Evolutionary conservation across 2,113 vertebrate species (phyloP).

Genomic region (Phoxinus phoxinus): DNA sequence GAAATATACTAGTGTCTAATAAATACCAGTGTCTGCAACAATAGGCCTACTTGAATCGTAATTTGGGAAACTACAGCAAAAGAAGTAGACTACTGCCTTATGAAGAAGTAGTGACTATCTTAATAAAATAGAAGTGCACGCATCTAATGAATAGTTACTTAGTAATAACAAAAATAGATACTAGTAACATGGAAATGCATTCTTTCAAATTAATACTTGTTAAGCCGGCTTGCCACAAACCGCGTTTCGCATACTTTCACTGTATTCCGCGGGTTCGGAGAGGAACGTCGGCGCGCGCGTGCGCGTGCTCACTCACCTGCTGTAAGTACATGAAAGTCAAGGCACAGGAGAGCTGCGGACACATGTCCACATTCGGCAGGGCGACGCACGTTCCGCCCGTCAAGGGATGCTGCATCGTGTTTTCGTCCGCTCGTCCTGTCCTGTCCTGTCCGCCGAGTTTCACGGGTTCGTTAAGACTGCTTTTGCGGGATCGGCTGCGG

Average conservation of each 20-base stretch:
- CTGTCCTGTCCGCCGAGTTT: conserved; percentile 71
- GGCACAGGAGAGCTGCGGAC: conserved; percentile 96
- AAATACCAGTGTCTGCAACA: background rate
- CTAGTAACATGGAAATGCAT: background rate
- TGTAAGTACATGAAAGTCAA: conserved; percentile 99
- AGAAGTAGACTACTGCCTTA: too few species aligned
- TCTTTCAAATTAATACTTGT: background rate
- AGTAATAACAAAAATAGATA: background rate
- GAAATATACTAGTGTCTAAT: background rate
- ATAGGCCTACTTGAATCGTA: background rate
- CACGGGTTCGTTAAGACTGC: conserved; percentile 37
- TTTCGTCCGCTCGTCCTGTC: conserved; percentile 73
- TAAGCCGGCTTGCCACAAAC: background rate
- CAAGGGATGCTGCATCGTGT: conserved; percentile 93
- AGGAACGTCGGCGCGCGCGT: background rate
- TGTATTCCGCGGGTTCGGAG: background rate
- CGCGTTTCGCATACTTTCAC: background rate
- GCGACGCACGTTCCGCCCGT: conserved; percentile 94
- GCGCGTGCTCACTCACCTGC: conserved; percentile 86
- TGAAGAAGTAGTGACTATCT: background rate
- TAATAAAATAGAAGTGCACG: too few species aligned
- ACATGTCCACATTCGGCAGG: conserved; percentile 92
- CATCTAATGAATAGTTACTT: background rate
- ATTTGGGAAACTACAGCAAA: background rate
- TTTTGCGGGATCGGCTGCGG: conserved; percentile 24